Evolutionary conservation across 2,888 invertebrate species (phyloP).

Genomic region (Tridacna crocea): DNA sequence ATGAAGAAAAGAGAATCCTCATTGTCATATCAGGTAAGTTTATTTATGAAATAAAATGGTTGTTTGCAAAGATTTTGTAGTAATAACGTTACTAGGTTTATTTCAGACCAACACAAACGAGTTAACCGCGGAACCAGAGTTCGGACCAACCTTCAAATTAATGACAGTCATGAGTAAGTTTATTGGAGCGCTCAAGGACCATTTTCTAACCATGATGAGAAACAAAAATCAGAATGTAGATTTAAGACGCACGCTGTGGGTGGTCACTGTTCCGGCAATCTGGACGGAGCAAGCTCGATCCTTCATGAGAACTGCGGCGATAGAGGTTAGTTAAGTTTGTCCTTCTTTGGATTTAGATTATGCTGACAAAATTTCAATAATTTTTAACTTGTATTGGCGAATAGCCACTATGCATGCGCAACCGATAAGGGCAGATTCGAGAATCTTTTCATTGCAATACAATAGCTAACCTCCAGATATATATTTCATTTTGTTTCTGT

Average conservation of each 20-base stretch:
- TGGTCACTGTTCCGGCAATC: slow-evolving; percentile 21
- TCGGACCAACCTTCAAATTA: background rate
- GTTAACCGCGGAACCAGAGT: background rate
- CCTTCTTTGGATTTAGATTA: background rate
- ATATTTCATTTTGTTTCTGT: too few species aligned
- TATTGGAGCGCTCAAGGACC: slow-evolving; percentile 13
- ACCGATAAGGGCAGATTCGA: too few species aligned
- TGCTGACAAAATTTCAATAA: background rate
- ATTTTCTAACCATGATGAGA: slow-evolving; percentile 9
- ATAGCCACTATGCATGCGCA: background rate
- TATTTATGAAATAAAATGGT: too few species aligned
- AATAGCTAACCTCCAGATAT: too few species aligned
- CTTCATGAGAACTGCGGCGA: slow-evolving; percentile 10
- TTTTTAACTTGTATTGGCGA: background rate
- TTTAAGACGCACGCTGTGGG: slow-evolving; percentile 10
- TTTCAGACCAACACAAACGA: background rate
- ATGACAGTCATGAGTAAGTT: slow-evolving; percentile 18
- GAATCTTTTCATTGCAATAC: too few species aligned
- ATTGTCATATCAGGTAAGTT: too few species aligned
- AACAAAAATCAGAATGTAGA: slow-evolving; percentile 11
- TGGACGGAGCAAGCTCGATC: slow-evolving; percentile 11
- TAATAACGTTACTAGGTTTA: background rate
- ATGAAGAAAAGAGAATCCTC: too few species aligned
- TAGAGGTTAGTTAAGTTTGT: background rate
- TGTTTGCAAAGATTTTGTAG: background rate